Base-by-base conservation (phyloP, 2,888 invertebrate species). In the Luffia ferchaultella region DNA sequence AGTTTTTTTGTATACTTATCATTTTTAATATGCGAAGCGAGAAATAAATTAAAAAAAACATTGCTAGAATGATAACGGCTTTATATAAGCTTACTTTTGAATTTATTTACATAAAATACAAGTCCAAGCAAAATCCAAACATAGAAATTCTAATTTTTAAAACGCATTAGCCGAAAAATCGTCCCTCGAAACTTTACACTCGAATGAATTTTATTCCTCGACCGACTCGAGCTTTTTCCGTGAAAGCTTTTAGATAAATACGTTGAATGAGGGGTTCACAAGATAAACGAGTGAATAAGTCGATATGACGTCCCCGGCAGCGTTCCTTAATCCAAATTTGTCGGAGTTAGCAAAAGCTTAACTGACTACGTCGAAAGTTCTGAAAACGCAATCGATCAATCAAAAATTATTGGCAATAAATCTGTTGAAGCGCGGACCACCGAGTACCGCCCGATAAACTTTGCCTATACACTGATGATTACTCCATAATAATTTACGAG, bases 401-500 rank as follows among this genome's bases (percentile, higher is more conserved):
- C 80, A 79, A 79, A 79, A 20, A 80, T 79, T 78, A 78, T 76
- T 77, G 77, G 70, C 79, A 76, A 79, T 80, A 79, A 80, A 80
- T 79, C 77, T 20, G 16, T 42, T 42, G 42, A 43, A 49, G 30
- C 75, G 67, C 68, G 66, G 63, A 62, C 66, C 70, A 70, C 19
- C 49, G 43, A 49, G 19, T 76, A 67, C 68, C 66, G 63, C 62
- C 65, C 46, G 52, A 49, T 46, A 50, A 50, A 46, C 46, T 50
- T 52, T 50, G 20, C 30, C 70, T 68, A 71, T 77, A 78, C 75
- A 76, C 70, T 73, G 77, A n/a, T n/a, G n/a, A 80, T 79, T 79
- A 78, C 74, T 78, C 75, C 75, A 79, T 77, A 79, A 30, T 30
- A 30, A 30, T 30, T 30, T 30, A 30, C 30, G 30, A 30, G 30